Base-by-base conservation (phyloP, 2,888 invertebrate species). In the Zele albiditarsus region DNA sequence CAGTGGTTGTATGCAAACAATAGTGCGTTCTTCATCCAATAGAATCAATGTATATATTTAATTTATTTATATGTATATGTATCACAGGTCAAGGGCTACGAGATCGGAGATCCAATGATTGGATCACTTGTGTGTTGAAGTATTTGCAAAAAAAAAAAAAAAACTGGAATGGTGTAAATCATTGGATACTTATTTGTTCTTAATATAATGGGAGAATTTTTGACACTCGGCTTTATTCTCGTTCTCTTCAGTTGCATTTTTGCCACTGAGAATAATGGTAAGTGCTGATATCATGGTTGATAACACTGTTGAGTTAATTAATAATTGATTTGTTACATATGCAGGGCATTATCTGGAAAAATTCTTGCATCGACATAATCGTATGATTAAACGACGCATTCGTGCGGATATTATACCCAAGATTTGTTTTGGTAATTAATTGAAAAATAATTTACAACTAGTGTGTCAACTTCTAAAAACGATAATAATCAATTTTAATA, bases 391-490 rank as follows among this genome's bases (percentile, higher is more conserved):
- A 58, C 82, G 83, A 28, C 84, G 85, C 74, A 63, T 79, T 53
- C 85, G 84, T 0, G 83, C 85, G n/a, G 86, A 85, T 28, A 69
- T 81, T 23, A 83, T 84, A 38, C 79, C 84, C 0, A 87, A 84
- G 83, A 74, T 89, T 60, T 89, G 89, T 79, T 89, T 81, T 58
- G 89, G 89, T 89, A 81, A 79, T 10, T 63, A 28, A 60, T 60
- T 71, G 42, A 65, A 20, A 73, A 14, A 28, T 14, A 27, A 42
- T 53, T 63, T 8, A 25, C 42, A 42, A 60, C 6, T 33, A 92
- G 20, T 90, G 92, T 16, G 90, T 91, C 78, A 82, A 93, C 63
- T 93, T 92, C 90, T n/a, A n/a, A n/a, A 91, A 92, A 85, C 88
- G 92, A 73, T 92, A 71, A 92, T 92, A 92, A 16, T 46, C 53